Conservation (phyloP, 2,797 vertebrate species). For the Rhodeus uyekii region DNA sequence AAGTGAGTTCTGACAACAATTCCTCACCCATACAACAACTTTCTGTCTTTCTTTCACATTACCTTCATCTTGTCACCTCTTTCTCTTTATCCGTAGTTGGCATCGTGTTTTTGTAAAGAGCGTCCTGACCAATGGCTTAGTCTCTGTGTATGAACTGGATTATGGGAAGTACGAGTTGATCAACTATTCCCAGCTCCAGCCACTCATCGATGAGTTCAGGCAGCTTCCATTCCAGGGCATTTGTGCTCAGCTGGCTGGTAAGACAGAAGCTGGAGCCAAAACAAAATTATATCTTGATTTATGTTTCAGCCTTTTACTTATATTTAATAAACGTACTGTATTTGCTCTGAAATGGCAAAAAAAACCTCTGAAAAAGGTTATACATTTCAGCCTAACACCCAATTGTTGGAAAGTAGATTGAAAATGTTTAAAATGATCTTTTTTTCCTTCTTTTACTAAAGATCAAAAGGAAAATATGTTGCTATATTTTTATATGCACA, state of each 20-base stretch:
- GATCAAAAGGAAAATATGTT: neutral
- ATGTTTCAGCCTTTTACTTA: neutral
- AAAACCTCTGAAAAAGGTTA: neutral
- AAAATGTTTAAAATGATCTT: too few species aligned
- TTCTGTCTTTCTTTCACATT: neutral
- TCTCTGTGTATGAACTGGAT: slow-evolving; percentile 91
- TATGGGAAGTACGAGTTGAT: slow-evolving; percentile 90
- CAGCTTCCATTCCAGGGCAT: slow-evolving; percentile 92
- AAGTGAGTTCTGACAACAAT: slow-evolving; percentile 70
- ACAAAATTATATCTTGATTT: neutral
- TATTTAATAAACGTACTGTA: neutral
- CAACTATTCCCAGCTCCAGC: slow-evolving; percentile 75
- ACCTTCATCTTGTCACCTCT: neutral
- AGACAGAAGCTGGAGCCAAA: slow-evolving; percentile 40
- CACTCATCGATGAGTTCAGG: slow-evolving; percentile 83
- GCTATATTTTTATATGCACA: neutral
- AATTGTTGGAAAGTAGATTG: neutral
- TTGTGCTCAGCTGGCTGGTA: slow-evolving; percentile 90
- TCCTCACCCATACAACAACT: neutral
- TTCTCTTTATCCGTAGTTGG: slow-evolving; percentile 78
- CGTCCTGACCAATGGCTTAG: slow-evolving; percentile 82
- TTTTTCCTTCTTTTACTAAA: neutral
- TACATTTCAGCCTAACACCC: neutral
- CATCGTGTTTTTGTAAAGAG: slow-evolving; percentile 89
- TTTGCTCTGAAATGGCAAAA: neutral